Conservation (phyloP, 2,888 invertebrate genomes). For the Lacanobia oleracea region DNA sequence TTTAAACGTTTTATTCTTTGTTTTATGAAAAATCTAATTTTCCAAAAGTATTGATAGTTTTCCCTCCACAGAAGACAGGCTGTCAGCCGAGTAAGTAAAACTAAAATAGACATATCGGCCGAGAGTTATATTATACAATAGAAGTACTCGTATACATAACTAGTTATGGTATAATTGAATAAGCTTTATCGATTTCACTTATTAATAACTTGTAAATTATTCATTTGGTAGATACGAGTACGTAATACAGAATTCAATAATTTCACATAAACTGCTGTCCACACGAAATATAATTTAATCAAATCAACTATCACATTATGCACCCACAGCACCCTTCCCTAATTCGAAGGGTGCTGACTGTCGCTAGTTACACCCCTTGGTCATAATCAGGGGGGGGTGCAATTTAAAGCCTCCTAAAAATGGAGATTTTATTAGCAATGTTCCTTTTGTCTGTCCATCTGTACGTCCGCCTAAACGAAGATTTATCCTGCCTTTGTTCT, state of each 20-base stretch:
- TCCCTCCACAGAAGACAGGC: too few relatives aligned
- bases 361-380: slow-evolving; percentile 46
- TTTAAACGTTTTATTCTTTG: too few relatives aligned
- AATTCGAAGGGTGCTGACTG: slow-evolving; percentile 44
- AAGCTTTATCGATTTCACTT: not conserved
- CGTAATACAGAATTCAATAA: not conserved
- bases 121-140: not conserved
- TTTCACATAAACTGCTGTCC: not conserved
- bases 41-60: too few relatives aligned
- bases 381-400: slow-evolving; percentile 53
- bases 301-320: slow-evolving; percentile 35
- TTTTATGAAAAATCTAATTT: too few relatives aligned
- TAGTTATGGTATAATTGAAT: not conserved
- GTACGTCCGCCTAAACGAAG: slow-evolving; percentile 36
- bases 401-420: slow-evolving; percentile 55
- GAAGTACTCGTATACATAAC: too few relatives aligned
- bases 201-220: too few relatives aligned
- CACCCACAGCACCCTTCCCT: slow-evolving; percentile 40
- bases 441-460: slow-evolving; percentile 22
- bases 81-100: too few relatives aligned
- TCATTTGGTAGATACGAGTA: not conserved
- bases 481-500: slow-evolving; percentile 44
- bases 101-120: too few relatives aligned
- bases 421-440: slow-evolving; percentile 55
- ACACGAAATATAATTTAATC: slow-evolving; percentile 46